Conservation (phyloP, 2,113 vertebrate genomes). For the Enhydra lutris region DNA sequence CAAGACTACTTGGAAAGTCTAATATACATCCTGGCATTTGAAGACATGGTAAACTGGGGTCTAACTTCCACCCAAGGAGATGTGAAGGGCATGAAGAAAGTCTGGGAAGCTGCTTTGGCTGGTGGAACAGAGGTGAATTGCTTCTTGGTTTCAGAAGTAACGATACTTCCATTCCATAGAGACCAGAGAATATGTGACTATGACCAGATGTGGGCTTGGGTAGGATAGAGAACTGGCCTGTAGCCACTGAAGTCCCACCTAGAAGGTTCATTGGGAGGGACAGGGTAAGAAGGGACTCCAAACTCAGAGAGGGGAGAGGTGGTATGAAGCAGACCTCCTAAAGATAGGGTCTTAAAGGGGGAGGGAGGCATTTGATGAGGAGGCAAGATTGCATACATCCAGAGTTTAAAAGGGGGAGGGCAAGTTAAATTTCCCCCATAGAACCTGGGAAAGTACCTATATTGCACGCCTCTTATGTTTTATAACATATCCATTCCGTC, state of each 20-base stretch:
- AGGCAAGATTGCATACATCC: background rate
- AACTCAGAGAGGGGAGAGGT: too few relatives aligned
- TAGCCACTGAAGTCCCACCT: background rate
- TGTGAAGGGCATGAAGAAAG: background rate
- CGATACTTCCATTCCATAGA: background rate
- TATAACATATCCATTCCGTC: accelerated
- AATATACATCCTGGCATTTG: background rate
- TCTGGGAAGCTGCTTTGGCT: background rate
- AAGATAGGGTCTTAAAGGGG: background rate
- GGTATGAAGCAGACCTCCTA: too few relatives aligned
- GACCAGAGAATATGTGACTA: background rate
- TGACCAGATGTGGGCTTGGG: background rate
- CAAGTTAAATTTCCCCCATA: too few relatives aligned
- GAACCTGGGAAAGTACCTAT: background rate
- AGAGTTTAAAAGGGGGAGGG: background rate
- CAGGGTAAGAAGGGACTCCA: too few relatives aligned
- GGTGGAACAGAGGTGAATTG: background rate
- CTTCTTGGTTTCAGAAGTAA: background rate
- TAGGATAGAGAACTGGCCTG: background rate
- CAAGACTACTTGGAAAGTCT: background rate
- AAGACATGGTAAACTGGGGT: background rate
- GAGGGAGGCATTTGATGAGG: background rate
- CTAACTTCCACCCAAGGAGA: background rate
- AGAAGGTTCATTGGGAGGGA: background rate
- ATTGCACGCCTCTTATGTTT: background rate